Percentiles rank a stretch among this genome's conserved stretches.
Evolutionary conservation across 2,113 vertebrate species (phyloP).

Genomic region (Cepphus grylle): DNA sequence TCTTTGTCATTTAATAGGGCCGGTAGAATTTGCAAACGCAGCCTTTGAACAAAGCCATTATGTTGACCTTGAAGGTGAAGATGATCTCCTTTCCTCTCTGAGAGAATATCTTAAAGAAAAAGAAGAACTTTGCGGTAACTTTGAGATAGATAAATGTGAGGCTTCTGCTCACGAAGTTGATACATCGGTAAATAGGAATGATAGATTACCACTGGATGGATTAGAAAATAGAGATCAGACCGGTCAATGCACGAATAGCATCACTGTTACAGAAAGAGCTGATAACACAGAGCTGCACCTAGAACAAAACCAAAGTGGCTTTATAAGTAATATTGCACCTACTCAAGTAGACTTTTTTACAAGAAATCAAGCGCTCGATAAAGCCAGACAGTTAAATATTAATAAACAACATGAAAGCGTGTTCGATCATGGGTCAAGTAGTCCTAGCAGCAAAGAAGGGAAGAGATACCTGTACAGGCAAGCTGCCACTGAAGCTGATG

Average conservation of each 20-base stretch:
- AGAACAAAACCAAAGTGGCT: conserved; percentile 71
- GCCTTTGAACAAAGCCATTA: conserved; percentile 80
- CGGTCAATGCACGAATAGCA: conserved; percentile 54
- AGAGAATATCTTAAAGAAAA: conserved; percentile 90
- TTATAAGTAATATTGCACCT: conserved; percentile 66
- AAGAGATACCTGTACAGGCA: conserved; percentile 77
- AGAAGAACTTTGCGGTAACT: conserved; percentile 76
- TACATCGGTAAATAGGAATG: conserved; percentile 64
- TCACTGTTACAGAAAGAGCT: conserved; percentile 60
- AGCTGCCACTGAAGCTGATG: conserved; percentile 74
- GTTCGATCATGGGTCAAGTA: conserved; percentile 58
- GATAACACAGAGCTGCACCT: conserved; percentile 63
- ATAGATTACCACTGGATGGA: conserved; percentile 69
- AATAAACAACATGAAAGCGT: conserved; percentile 53
- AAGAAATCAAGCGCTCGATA: conserved; percentile 65
- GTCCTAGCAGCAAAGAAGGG: conserved; percentile 70
- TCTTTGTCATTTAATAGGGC: conserved; percentile 88
- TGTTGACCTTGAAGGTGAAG: conserved; percentile 83
- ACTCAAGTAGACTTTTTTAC: conserved; percentile 67
- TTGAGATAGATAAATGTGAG: conserved; percentile 74
- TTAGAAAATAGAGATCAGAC: conserved; percentile 71
- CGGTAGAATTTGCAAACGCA: conserved; percentile 79
- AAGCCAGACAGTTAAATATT: conserved; percentile 64
- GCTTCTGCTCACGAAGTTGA: conserved; percentile 68
- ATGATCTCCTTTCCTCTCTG: conserved; percentile 90